Base-by-base conservation (phyloP, 1,140 invertebrate genomes). In the Maniola jurtina region DNA sequence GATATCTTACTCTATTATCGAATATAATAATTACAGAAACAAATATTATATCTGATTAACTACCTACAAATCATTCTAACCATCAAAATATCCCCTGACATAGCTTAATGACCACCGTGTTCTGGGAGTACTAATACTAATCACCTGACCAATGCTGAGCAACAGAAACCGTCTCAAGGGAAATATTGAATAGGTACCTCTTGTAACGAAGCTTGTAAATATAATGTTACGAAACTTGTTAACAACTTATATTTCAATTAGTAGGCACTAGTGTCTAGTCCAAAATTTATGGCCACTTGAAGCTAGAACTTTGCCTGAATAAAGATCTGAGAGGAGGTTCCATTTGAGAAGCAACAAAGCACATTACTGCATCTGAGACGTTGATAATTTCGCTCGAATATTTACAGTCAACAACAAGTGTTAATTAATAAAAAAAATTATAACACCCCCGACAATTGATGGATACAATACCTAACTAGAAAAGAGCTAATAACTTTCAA, bases 81-180 rank as follows among this genome's bases (percentile, higher is more conserved):
- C 54, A 5, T 14, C 11, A 36, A 36, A n/a, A 36, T 55, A 55
- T 55, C 14, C 59, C 14, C 40, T 61, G 57, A 61, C 38, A 7
- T 16, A 35, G 45, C 64, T 40, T 66, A 66, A 66, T 48, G 57
- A 66, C 64, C 50, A 61, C n/a, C 13, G 64, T 25, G 64, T 61
- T 35, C 35, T 45, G 64, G 58, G 50, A 61, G 61, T 66, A 61
- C 64, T 47, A 54, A 55, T 54, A 66, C 64, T 60, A 66, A 66
- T 66, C 64, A 61, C 58, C 57, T 61, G 57, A 66, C 59, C 61
- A 66, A 36, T 11, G 52, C 50, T 55, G 64, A 60, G 15, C 36
- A 42, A 59, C 54, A 50, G 40, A 35, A 45, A 13, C 50, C 14
- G 36, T 40, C 48, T 61, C 64, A 10, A 36, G 58, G 58, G 25